Base-by-base conservation (phyloP, 2,797 vertebrate species). In the Choloepus didactylus region DNA sequence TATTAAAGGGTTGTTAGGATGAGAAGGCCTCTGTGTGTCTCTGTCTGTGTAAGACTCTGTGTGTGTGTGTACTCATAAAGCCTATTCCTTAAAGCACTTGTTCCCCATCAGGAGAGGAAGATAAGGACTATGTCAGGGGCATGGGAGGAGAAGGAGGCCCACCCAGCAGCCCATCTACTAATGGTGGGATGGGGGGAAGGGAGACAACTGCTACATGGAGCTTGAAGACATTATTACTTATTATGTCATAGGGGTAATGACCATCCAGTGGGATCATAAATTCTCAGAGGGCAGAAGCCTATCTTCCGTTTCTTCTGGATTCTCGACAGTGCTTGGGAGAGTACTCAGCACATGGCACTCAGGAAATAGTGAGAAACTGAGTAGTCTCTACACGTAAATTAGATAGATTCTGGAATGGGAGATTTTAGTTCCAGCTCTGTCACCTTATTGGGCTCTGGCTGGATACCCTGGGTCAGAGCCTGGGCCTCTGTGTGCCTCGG, bases 1-100 rank as follows among this genome's bases (percentile, higher is more conserved):
- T 84, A 97, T 93, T 84, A 96, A 93, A 95, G 95, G 96, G 94
- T 66, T 23, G 87, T 97, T 97, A 97, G 95, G 95, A 96, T 64
- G 84, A 95, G 95, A 85, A 96, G 91, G 89, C 95, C 94, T 94
- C 82, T 81, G 84, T 82, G 85, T 88, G 96, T 67, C 25, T 93
- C 27, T 87, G 72, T 46, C 66, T 51, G 46, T 84, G 51, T 11
- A 44, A 35, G 51, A 6, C 38, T 29, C 69, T 14, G 62, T 38
- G 49, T 72, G 59, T 51, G 21, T 79, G 51, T 72, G 77, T 23
- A 41, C 66, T 79, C 54, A 0, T 64, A 70, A 73, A 41, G 76
- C n/a, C 14, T 75, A 16, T 62, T 76, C 94, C 89, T 82, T 93
- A 49, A 16, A 77, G 93, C n/a, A 16, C 81, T 46, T n/a, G 64